Base-by-base conservation (phyloP, 2,797 vertebrate species). In the Rhinophrynus dorsalis region DNA sequence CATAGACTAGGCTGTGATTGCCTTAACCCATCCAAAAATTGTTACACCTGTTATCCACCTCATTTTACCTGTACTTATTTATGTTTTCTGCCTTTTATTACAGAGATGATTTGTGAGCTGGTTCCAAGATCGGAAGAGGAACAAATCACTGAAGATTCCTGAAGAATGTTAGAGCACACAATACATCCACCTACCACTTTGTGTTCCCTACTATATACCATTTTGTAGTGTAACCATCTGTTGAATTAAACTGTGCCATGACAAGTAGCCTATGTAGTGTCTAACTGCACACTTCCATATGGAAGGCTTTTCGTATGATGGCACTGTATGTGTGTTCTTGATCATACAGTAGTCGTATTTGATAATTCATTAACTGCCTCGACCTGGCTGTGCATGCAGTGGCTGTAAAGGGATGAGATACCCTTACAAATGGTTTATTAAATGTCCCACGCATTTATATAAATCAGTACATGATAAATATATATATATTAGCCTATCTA, bases 301-400 rank as follows among this genome's bases (percentile, higher is more conserved):
- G 10, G 17, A 8, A 60, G 62, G 81, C 83, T 78, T 76, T 52
- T 71, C 67, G 1, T 6, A 68, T 78, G 77, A 74, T 29, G 77
- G 75, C 80, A 81, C 81, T 69, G 45, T 78, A 38, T 80, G 74
- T 79, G 50, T 81, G 86, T 86, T 82, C 79, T 83, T 85, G 88
- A 78, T 88, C 85, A 87, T 82, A 58, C 79, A 75, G 73, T 85
- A 89, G 81, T 78, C 82, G 81, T 83, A 85, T 85, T 48, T 82
- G 82, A 84, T 89, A 84, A 84, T 77, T 81, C 87, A 82, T 88
- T 89, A 85, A 85, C 83, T 85, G 82, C 84, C 67, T 81, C 50
- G 71, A 76, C 82, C 55, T 77, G 86, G 82, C 84, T 88, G 82
- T 92, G 91, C 92, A 94, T 93, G 91, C 89, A 84, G 83, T 89